Conservation (phyloP, 2,888 invertebrate genomes). For the Pyrrhia umbra region DNA sequence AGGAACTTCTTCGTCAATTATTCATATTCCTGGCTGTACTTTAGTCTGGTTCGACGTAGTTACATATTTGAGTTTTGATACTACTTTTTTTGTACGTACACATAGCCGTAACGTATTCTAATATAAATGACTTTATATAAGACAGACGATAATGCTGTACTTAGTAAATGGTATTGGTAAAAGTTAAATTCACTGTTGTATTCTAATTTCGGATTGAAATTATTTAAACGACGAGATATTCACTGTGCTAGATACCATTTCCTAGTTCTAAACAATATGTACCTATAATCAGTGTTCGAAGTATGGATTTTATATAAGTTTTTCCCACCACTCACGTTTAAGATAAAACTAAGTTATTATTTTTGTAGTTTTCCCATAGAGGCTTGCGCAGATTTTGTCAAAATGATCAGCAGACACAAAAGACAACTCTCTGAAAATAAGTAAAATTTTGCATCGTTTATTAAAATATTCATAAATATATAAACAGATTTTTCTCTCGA, state of each 20-base stretch:
- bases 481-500: background rate
- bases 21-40: constrained; percentile 26
- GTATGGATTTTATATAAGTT: constrained; percentile 41
- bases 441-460: background rate
- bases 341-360: constrained; percentile 51
- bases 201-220: background rate
- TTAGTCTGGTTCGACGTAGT: constrained; percentile 26
- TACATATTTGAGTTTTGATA: constrained; percentile 47
- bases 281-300: constrained; percentile 21
- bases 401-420: constrained; percentile 13
- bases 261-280: constrained; percentile 13
- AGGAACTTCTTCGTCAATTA: constrained; percentile 21
- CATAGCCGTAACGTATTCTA: constrained; percentile 42
- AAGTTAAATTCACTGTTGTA: constrained; percentile 6
- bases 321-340: constrained; percentile 64
- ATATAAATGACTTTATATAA: constrained; percentile 22
- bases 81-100: constrained; percentile 41
- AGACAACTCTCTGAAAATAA: background rate
- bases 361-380: constrained; percentile 28
- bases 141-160: background rate
- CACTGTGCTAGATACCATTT: constrained; percentile 27
- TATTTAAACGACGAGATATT: background rate
- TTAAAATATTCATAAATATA: background rate
- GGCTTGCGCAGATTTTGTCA: constrained; percentile 55
- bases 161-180: constrained; percentile 41